Base-by-base conservation (phyloP, 2,113 vertebrate species). In the Calidris pugnax region DNA sequence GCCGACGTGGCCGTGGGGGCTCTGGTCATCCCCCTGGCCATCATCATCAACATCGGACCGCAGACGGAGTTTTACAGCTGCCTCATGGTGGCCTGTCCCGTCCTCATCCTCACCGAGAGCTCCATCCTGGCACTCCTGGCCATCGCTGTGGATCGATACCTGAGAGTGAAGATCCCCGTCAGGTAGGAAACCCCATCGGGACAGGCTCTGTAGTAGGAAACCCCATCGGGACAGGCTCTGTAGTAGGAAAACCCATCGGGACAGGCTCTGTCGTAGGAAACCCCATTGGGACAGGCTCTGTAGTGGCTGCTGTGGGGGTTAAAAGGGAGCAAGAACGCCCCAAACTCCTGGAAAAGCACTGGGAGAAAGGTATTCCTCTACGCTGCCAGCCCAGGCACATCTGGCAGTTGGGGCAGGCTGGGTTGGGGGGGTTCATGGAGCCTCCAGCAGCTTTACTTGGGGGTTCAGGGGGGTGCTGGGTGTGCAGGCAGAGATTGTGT, bases 41-140 rank as follows among this genome's bases (percentile, higher is more conserved):
- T 99, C 81, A 98, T 99, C 96, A 99, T 99, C 97, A 99, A 99
- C 97, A 97, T 99, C 37, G 99, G 98, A 35, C 98, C 99, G 0
- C 86, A 97, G 97, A 99, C 98, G 2, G 98, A 98, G 97, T 99
- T 99, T 90, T 98, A 99, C 98, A 99, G 99, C 93, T 99, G 99
- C 95, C 98, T 99, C 90, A 97, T 99, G 98, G 97, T 98, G 89
- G 98, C 98, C 39, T 99, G 99, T 89, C 99, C 99, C 0, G 98
- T 99, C 94, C 99, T 99, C 86, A 99, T 99, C 89, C 99, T 99
- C 85, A 99, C 99, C 2, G 99, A 99, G 97, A 99, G 99, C 98
- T 99, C 99, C 83, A 99, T 99, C 97, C 98, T 99, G 83, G 99
- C 99, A 1, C 98, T 99, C 79, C 98, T 99, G 97, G 99, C 99